These are phyloP conservation scores for Ceuthmochares aereus DNA, from an alignment of 2,113 vertebrate species.

Conservation along the genomic window DNA sequence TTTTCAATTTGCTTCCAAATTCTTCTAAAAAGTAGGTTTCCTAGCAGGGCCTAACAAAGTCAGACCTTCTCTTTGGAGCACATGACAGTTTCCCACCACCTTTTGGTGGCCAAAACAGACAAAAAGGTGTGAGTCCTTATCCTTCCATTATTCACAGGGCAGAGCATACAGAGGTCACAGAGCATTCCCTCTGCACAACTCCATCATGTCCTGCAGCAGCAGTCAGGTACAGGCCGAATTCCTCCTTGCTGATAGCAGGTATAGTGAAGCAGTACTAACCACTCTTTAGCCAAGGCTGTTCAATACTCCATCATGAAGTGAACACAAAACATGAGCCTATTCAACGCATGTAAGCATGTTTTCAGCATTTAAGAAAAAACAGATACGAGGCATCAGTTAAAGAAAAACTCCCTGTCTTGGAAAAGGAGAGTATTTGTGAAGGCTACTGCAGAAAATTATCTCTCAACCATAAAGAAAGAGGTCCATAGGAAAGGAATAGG, in stretches of 20 bases:
- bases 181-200: background rate
- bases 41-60: background rate
- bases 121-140: background rate
- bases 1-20: background rate
- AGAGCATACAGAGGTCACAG: background rate
- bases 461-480: background rate
- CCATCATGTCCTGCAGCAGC: fast-evolving
- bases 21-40: background rate
- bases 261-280: background rate
- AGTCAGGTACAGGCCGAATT: background rate
- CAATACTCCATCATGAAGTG: background rate
- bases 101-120: background rate
- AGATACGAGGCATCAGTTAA: background rate
- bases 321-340: fast-evolving
- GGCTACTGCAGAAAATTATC: background rate
- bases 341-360: background rate
- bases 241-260: background rate
- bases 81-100: background rate
- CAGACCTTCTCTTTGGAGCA: background rate
- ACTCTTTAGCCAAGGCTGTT: background rate
- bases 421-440: background rate
- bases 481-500: background rate
- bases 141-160: background rate
- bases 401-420: background rate
- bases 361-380: background rate